Percentiles rank a stretch among this genome's conserved stretches.
Evolutionary conservation across 1,140 invertebrate genomes (phyloP).

Genomic region (Aethina tumida): DNA sequence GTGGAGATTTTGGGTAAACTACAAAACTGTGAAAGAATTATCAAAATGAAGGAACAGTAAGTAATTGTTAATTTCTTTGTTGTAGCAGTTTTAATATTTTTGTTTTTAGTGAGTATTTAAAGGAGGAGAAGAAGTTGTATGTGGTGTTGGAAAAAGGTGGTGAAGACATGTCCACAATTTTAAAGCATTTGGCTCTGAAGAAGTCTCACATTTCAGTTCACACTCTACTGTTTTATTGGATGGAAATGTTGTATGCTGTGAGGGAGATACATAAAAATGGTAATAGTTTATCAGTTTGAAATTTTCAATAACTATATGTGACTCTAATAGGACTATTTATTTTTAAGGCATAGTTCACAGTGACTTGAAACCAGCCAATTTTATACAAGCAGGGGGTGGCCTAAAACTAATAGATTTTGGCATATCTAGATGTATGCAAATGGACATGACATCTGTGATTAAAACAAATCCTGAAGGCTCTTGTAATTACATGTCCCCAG

Average conservation of each 20-base stretch:
- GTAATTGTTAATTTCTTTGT: slow-evolving; percentile 33
- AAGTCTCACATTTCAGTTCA: slow-evolving; percentile 50
- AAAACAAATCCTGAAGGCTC: slow-evolving; percentile 78
- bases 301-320: neutral
- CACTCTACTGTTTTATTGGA: slow-evolving; percentile 84
- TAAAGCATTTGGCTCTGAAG: slow-evolving; percentile 51
- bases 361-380: slow-evolving; percentile 96
- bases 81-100: slow-evolving; percentile 11
- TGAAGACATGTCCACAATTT: slow-evolving; percentile 70
- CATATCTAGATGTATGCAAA: slow-evolving; percentile 83
- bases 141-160: slow-evolving; percentile 92
- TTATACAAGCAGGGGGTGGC: slow-evolving; percentile 75
- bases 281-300: slow-evolving; percentile 38
- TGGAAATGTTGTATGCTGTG: slow-evolving; percentile 87
- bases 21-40: slow-evolving; percentile 72
- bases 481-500: slow-evolving; percentile 94
- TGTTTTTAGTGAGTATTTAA: slow-evolving; percentile 42
- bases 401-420: slow-evolving; percentile 98
- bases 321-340: neutral
- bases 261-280: slow-evolving; percentile 83
- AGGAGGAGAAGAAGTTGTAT: slow-evolving; percentile 54
- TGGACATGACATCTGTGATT: slow-evolving; percentile 82
- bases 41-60: slow-evolving; percentile 84
- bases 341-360: slow-evolving; percentile 83
- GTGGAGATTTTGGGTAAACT: slow-evolving; percentile 75